Evolutionary conservation across 2,888 invertebrate genomes (phyloP), one percentile per base, ranked within the genome.

Genomic region (Luperina testacea): DNA sequence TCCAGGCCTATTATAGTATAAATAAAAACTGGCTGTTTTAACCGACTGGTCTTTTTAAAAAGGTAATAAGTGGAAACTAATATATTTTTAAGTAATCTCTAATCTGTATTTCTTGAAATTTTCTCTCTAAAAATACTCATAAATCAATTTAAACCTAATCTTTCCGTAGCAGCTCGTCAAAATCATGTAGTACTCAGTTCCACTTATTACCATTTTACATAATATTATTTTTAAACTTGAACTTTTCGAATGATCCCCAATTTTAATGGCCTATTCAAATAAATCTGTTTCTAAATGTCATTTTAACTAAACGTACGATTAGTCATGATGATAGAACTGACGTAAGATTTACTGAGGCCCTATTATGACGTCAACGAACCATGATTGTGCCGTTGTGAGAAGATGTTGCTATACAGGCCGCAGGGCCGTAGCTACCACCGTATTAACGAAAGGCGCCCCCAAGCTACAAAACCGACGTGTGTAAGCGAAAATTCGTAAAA

Each of bases 261-360:
- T n/a, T 65, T 59, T 13, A 27, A 24, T 38, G 17, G 7, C 17
- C 15, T 38, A 27, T 38, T 63, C n/a, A n/a, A n/a, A 65, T 57
- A 27, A 45, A 24, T 38, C 68, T 17, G 32, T 72, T 80, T 32
- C 6, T 53, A 17, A 57, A 65, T 51, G 3, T 82, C n/a, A 51
- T 75, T 15, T 63, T 15, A 15, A 15, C 27, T 63, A 27, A 63
- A 63, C 51, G 24, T 74, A 61, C 3, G 8, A 45, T 32, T 6
- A 64, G 20, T 42, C 38, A 42, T 75, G 20, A 38, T 48, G 32
- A 27, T 51, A 51, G 48, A 61, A 82, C 51, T n/a, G 79, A 75
- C 7, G 13, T 77, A 74, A 65, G 3, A 82, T 64, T 64, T 48
- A 27, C 11, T 24, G 48, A 13, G 27, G 27, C 27, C 69, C 69